phyloP scores from a whole-genome alignment of 2,888 invertebrate genomes.

The Pandemis cinnamomeana region DNA sequence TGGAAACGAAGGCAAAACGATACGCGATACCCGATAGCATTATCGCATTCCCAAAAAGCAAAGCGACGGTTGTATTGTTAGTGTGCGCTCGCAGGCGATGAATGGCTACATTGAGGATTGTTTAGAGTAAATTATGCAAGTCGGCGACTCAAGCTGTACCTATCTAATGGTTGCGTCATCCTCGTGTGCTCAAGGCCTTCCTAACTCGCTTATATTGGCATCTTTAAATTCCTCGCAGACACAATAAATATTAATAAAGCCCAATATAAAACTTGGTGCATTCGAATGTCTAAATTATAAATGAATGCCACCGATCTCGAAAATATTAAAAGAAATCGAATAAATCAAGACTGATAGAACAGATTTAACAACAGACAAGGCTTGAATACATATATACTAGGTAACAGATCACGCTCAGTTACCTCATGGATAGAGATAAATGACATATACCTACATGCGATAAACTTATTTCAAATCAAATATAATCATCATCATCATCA shows the following conservation, averaged over 20 bases:
- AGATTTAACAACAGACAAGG: too few relatives aligned
- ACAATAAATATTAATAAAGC: constrained; percentile 9
- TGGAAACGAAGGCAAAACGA: constrained; percentile 24
- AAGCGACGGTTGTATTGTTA: constrained; percentile 25
- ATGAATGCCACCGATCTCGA: neutral
- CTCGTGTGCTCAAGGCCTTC: constrained; percentile 46
- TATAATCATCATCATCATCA: too few relatives aligned
- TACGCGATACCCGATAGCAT: constrained; percentile 30
- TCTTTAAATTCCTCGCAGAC: constrained; percentile 17
- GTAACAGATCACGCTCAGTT: too few relatives aligned
- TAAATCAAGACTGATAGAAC: neutral
- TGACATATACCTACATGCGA: too few relatives aligned
- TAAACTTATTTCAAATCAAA: too few relatives aligned
- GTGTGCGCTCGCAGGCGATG: constrained; percentile 19
- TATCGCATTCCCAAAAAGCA: constrained; percentile 29
- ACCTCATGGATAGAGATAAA: too few relatives aligned
- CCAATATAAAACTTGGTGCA: constrained; percentile 2
- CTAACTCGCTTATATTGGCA: constrained; percentile 33
- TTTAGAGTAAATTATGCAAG: constrained; percentile 38
- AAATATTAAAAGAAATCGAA: neutral
- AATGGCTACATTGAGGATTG: constrained; percentile 31
- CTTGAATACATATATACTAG: too few relatives aligned
- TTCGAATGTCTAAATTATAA: constrained; percentile 1
- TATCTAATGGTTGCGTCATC: constrained; percentile 62
- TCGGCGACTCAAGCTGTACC: constrained; percentile 50